Evolutionary conservation across 2,888 invertebrate species (phyloP).

Genomic region (Leptinotarsa juncta): DNA sequence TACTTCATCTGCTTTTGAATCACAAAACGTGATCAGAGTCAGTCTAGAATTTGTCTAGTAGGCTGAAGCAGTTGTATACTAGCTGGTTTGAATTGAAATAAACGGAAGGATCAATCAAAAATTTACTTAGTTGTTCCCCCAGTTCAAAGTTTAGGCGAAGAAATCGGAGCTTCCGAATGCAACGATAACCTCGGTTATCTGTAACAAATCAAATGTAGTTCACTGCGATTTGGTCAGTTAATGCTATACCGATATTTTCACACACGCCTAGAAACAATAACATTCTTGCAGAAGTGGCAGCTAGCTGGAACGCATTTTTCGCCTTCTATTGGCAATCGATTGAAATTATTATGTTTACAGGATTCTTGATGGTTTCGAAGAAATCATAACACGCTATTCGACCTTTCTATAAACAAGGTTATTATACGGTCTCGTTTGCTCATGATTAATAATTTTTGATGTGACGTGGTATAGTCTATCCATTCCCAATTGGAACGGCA

Average conservation of each 20-base stretch:
- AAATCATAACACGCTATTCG: not conserved
- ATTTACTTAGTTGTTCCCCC: no score
- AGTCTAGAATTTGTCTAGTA: no score
- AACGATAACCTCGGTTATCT: not conserved
- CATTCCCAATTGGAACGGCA: no score
- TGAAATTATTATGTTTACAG: slow-evolving; percentile 9
- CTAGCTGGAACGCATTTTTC: slow-evolving; percentile 5
- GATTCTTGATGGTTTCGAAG: not conserved
- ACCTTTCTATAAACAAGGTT: not conserved
- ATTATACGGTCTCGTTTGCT: no score
- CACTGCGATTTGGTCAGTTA: slow-evolving; percentile 10
- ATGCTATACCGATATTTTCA: not conserved
- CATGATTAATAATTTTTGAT: no score
- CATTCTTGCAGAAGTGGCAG: not conserved
- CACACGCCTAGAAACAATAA: slow-evolving; percentile 4
- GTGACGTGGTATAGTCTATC: no score
- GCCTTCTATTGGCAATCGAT: slow-evolving; percentile 5
- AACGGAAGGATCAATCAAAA: no score
- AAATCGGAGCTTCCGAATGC: not conserved
- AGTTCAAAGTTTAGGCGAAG: no score
- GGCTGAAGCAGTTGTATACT: no score
- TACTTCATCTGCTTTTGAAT: no score
- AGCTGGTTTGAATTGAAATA: no score
- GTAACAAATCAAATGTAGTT: not conserved
- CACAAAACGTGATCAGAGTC: no score